Evolutionary conservation across 2,113 vertebrate species (phyloP).

Genomic region (Polypterus bichir): DNA sequence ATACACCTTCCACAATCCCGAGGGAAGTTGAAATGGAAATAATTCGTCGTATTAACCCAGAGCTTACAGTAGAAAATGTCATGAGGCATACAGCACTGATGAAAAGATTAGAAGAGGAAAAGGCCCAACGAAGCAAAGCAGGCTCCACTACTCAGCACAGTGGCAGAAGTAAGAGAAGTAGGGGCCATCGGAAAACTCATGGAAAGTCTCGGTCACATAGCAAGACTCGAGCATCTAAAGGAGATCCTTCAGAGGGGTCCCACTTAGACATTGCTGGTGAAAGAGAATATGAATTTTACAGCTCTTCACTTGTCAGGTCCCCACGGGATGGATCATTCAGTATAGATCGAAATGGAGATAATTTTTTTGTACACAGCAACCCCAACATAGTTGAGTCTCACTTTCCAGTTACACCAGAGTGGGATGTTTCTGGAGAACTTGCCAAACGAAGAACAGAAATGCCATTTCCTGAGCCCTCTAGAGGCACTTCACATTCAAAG

Average conservation of each 20-base stretch:
- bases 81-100: slow-evolving; percentile 93
- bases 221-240: slow-evolving; percentile 79
- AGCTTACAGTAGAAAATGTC: slow-evolving; percentile 92
- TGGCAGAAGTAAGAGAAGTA: slow-evolving; percentile 77
- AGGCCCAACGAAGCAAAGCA: slow-evolving; percentile 80
- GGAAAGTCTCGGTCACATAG: slow-evolving; percentile 86
- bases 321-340: slow-evolving; percentile 80
- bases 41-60: slow-evolving; percentile 92
- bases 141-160: slow-evolving; percentile 85
- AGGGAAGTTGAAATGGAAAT: slow-evolving; percentile 94
- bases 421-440: slow-evolving; percentile 92
- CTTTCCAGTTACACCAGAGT: slow-evolving; percentile 89
- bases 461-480: slow-evolving; percentile 91
- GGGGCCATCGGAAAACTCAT: slow-evolving; percentile 78
- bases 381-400: slow-evolving; percentile 83
- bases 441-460: slow-evolving; percentile 93
- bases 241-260: slow-evolving; percentile 80
- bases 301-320: slow-evolving; percentile 61
- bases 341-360: slow-evolving; percentile 76
- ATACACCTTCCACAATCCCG: slow-evolving; percentile 80
- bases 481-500: slow-evolving; percentile 83
- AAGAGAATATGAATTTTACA: slow-evolving; percentile 76
- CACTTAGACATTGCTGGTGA: slow-evolving; percentile 71
- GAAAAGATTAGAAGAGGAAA: slow-evolving; percentile 95
- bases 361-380: slow-evolving; percentile 82